Conservation (phyloP, 2,113 vertebrate genomes). For the Phoenicopterus ruber region DNA sequence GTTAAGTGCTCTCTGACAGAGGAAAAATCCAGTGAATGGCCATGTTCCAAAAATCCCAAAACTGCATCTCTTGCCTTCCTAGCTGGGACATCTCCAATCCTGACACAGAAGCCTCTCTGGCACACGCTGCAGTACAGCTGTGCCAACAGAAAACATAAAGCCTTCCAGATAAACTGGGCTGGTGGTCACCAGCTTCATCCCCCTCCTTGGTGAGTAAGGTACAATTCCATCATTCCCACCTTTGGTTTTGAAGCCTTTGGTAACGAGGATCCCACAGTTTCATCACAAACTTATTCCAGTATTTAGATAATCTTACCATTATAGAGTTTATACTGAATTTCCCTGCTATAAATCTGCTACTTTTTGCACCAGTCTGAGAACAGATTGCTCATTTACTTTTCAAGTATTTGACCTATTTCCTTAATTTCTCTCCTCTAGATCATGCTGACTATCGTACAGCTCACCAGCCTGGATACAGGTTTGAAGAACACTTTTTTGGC, state of each 20-base stretch:
- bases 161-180: background rate
- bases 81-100: background rate
- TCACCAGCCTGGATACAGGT: background rate
- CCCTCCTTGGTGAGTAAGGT: background rate
- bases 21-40: background rate
- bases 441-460: background rate
- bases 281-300: background rate
- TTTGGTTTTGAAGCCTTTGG: background rate
- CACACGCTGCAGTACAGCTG: background rate
- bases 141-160: background rate
- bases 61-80: background rate
- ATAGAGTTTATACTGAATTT: background rate
- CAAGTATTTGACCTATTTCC: background rate
- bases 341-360: background rate
- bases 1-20: background rate
- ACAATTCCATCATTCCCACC: background rate
- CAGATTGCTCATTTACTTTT: background rate
- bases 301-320: background rate
- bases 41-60: background rate
- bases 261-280: background rate
- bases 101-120: background rate
- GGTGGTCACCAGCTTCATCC: background rate
- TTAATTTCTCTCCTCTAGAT: background rate
- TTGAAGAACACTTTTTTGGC: background rate
- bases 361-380: background rate